Evolutionary conservation across 2,113 vertebrate species (phyloP).

Genomic region (Macquaria australasica): DNA sequence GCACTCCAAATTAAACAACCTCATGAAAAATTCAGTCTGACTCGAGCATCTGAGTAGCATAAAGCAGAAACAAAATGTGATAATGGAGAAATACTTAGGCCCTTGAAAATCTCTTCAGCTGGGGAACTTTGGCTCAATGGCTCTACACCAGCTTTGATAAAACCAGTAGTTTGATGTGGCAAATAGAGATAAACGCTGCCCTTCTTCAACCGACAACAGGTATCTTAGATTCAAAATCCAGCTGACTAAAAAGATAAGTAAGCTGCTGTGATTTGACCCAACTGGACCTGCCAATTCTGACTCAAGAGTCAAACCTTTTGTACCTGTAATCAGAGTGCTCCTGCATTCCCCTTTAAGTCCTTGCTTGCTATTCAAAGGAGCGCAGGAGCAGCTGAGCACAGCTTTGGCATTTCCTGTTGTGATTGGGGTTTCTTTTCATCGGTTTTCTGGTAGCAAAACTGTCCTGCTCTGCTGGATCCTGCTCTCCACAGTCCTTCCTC

Average conservation of each 20-base stretch:
- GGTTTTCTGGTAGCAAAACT: conserved; percentile 22
- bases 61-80: conserved; percentile 25
- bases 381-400: conserved; percentile 42
- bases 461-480: conserved; percentile 26
- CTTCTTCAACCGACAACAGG: conserved; percentile 2
- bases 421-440: conserved; percentile 45
- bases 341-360: conserved; percentile 38
- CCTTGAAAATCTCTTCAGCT: conserved; percentile 9
- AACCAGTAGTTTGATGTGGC: background rate
- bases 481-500: conserved; percentile 15
- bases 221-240: conserved; percentile 17
- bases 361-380: conserved; percentile 45
- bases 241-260: conserved; percentile 12
- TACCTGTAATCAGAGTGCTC: conserved; percentile 42
- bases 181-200: conserved; percentile 2
- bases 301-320: conserved; percentile 44
- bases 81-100: background rate
- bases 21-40: conserved; percentile 52
- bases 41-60: conserved; percentile 20
- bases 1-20: conserved; percentile 36
- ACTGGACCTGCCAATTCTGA: conserved; percentile 32
- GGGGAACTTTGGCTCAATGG: background rate
- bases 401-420: conserved; percentile 31
- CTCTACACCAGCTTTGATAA: conserved; percentile 16
- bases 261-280: conserved; percentile 21